These are phyloP conservation scores for Embiotoca jacksoni DNA, from an alignment of 2,113 vertebrate species.

Conservation along the genomic window DNA sequence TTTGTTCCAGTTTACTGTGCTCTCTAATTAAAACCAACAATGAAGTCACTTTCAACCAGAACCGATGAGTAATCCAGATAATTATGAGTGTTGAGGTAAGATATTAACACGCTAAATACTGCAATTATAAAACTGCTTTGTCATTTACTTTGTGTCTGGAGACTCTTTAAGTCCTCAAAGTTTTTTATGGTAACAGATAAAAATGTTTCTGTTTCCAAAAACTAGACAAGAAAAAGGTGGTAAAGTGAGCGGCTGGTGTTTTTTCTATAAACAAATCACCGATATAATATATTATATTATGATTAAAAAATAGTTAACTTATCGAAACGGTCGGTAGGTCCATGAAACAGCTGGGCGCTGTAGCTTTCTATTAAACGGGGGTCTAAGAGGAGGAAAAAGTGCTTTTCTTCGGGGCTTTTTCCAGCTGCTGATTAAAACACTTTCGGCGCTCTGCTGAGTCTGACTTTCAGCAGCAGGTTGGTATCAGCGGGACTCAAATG, in stretches of 20 bases:
- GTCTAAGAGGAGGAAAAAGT: neutral
- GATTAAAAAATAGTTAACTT: neutral
- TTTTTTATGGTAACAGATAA: no score
- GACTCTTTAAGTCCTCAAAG: neutral
- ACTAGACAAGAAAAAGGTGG: no score
- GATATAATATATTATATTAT: no score
- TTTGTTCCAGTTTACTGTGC: slow-evolving; percentile 18
- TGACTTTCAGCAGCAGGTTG: neutral
- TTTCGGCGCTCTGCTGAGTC: neutral
- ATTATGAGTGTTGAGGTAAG: slow-evolving; percentile 33
- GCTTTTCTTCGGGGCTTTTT: neutral
- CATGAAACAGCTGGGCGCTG: neutral
- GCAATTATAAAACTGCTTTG: slow-evolving; percentile 25
- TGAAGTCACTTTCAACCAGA: slow-evolving; percentile 7
- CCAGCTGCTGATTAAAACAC: no score
- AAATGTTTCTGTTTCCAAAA: no score
- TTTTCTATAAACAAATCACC: no score
- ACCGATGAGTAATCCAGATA: slow-evolving; percentile 46
- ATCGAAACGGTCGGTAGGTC: no score
- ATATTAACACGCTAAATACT: slow-evolving; percentile 12
- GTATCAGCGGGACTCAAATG: neutral
- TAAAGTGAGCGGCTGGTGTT: no score
- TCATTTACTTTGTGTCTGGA: slow-evolving; percentile 13
- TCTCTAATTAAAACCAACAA: slow-evolving; percentile 55
- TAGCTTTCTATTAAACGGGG: neutral